These are phyloP conservation scores for Cisticola juncidis DNA, from an alignment of 2,113 vertebrate genomes.

Conservation along the genomic window DNA sequence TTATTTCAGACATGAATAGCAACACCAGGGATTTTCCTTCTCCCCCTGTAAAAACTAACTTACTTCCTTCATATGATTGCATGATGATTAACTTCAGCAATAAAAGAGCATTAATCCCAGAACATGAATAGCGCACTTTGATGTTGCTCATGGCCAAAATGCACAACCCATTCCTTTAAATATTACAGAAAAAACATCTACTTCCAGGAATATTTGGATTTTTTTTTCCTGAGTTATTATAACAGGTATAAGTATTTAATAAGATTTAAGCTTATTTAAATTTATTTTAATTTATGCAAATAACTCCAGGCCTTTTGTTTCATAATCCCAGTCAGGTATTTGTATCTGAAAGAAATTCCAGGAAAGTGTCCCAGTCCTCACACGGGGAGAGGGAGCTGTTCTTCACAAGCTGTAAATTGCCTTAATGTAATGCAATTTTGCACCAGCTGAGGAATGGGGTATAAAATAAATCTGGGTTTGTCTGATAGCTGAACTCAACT, in stretches of 20 bases:
- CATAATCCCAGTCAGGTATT: not conserved
- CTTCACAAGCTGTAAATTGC: not conserved
- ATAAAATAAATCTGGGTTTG: not conserved
- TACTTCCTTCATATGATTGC: constrained; percentile 56
- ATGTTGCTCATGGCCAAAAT: constrained; percentile 65
- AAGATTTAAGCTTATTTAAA: constrained; percentile 49
- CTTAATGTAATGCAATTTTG: not conserved
- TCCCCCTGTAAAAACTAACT: constrained; percentile 27
- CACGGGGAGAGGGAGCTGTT: not conserved
- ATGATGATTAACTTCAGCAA: constrained; percentile 67
- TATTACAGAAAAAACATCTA: constrained; percentile 60
- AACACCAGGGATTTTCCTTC: constrained; percentile 51
- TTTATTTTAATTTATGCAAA: constrained; percentile 57
- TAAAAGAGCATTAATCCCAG: constrained; percentile 63
- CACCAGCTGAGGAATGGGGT: not conserved
- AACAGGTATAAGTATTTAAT: constrained; percentile 68
- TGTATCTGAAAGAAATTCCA: not conserved
- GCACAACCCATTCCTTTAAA: constrained; percentile 72
- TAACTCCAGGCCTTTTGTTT: constrained; percentile 56
- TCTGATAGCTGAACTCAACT: not conserved
- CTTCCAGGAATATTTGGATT: not conserved
- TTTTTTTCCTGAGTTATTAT: constrained; percentile 22
- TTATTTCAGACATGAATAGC: constrained; percentile 37
- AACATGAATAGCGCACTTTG: constrained; percentile 72
- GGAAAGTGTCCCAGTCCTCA: not conserved